These are phyloP conservation scores for Aricia artaxerxes DNA, from an alignment of 2,888 invertebrate genomes.

Conservation along the genomic window DNA sequence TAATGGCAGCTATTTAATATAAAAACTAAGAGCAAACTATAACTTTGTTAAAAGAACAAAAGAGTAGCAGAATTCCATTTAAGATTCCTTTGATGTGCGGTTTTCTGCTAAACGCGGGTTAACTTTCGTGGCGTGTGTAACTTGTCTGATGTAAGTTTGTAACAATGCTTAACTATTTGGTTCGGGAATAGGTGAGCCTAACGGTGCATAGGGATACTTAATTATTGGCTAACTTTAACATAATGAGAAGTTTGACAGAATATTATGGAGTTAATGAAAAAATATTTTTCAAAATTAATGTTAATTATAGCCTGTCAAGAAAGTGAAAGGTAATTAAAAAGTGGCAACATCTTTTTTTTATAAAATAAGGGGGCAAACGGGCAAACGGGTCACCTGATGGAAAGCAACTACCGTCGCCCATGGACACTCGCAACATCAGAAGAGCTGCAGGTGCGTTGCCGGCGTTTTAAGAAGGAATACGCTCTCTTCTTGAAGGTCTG, in stretches of 20 bases:
- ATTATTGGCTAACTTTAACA: background rate
- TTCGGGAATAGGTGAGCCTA: background rate
- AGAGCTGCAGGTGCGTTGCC: too few species aligned
- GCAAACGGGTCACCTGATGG: too few species aligned
- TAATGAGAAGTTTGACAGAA: background rate
- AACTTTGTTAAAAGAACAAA: conserved; percentile 35
- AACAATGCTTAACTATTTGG: background rate
- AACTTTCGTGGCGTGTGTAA: conserved; percentile 18
- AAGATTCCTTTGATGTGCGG: conserved; percentile 39
- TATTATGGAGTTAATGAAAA: background rate
- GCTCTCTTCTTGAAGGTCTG: too few species aligned
- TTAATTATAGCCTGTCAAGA: too few species aligned
- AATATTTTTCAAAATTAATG: background rate
- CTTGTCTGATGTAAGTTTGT: background rate
- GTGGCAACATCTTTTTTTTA: too few species aligned
- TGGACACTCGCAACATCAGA: too few species aligned
- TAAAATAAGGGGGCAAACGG: too few species aligned
- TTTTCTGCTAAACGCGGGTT: conserved; percentile 34
- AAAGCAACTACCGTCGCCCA: too few species aligned
- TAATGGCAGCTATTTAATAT: conserved; percentile 30
- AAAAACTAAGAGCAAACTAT: conserved; percentile 31
- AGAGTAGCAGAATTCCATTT: conserved; percentile 37
- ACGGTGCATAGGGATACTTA: background rate
- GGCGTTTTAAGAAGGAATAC: too few species aligned
- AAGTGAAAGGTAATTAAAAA: too few species aligned